phyloP scores from a whole-genome alignment of 2,888 invertebrate genomes.

The Thalpophila matura region DNA sequence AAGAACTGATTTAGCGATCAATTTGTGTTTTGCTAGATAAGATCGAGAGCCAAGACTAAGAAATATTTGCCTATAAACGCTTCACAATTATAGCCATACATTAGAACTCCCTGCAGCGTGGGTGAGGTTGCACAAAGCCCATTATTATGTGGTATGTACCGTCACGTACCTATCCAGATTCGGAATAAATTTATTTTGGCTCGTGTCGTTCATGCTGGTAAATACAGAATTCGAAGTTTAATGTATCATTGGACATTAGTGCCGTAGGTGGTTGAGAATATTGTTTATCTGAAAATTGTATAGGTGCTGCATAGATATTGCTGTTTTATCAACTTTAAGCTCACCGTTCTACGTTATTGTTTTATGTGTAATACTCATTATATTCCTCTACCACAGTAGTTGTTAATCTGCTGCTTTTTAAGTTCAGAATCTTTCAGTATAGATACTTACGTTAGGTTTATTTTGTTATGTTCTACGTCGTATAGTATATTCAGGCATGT shows the following conservation, averaged over 20 bases:
- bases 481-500: constrained; percentile 9
- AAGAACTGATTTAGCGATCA: constrained; percentile 42
- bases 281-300: constrained; percentile 1
- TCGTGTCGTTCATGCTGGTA: neutral
- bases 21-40: constrained; percentile 41
- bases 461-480: constrained; percentile 1
- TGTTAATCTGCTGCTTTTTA: neutral
- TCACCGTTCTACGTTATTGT: constrained; percentile 3
- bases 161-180: constrained; percentile 15
- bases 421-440: neutral
- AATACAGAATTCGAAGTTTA: constrained; percentile 1
- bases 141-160: constrained; percentile 10
- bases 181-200: constrained; percentile 13
- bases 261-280: constrained; percentile 7
- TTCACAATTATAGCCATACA: constrained; percentile 9
- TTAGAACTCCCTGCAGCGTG: constrained; percentile 9
- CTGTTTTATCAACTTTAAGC: constrained; percentile 4
- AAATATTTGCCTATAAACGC: constrained; percentile 7
- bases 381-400: neutral
- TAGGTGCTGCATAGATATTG: neutral
- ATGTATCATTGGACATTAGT: too few relatives aligned
- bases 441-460: neutral
- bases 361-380: too few relatives aligned
- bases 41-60: constrained; percentile 21
- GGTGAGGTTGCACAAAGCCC: constrained; percentile 22